Evolutionary conservation across 2,888 invertebrate species (phyloP).

Genomic region (Dugesia japonica): DNA sequence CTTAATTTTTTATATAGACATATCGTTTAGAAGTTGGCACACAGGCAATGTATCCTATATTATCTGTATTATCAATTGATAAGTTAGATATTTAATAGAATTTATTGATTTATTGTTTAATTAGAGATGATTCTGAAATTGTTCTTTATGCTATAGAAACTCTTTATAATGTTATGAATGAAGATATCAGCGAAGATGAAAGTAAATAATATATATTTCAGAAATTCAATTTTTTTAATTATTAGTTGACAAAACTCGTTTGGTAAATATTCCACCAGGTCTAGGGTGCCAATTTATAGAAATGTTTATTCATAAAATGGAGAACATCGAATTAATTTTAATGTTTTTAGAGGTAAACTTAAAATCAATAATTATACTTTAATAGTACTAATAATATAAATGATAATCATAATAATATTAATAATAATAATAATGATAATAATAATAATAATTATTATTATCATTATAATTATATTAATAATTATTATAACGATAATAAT

Average conservation of each 20-base stretch:
- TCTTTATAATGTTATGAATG: slow-evolving; percentile 66
- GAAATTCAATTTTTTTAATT: too few relatives aligned
- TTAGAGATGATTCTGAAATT: slow-evolving; percentile 26
- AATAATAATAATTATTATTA: too few relatives aligned
- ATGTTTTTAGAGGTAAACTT: slow-evolving; percentile 57
- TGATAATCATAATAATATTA: too few relatives aligned
- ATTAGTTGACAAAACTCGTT: slow-evolving; percentile 2
- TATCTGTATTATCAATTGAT: slow-evolving; percentile 66
- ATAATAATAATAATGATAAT: too few relatives aligned
- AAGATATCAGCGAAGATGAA: slow-evolving; percentile 44
- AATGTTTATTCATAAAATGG: slow-evolving; percentile 76
- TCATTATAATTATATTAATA: too few relatives aligned
- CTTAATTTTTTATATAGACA: slow-evolving; percentile 56
- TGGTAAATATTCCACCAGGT: slow-evolving; percentile 40
- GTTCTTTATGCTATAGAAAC: slow-evolving; percentile 77
- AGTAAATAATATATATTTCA: too few relatives aligned
- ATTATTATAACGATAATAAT: too few relatives aligned
- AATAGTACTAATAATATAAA: background rate
- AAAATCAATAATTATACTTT: background rate
- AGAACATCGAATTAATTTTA: slow-evolving; percentile 66
- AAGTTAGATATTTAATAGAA: slow-evolving; percentile 39
- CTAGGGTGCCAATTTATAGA: slow-evolving; percentile 62
- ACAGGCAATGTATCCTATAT: slow-evolving; percentile 61
- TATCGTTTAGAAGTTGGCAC: slow-evolving; percentile 89
- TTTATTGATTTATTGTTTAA: background rate